Conservation (phyloP, 53 echinoderm and acorn worm species). For the Henricia sp. region DNA sequence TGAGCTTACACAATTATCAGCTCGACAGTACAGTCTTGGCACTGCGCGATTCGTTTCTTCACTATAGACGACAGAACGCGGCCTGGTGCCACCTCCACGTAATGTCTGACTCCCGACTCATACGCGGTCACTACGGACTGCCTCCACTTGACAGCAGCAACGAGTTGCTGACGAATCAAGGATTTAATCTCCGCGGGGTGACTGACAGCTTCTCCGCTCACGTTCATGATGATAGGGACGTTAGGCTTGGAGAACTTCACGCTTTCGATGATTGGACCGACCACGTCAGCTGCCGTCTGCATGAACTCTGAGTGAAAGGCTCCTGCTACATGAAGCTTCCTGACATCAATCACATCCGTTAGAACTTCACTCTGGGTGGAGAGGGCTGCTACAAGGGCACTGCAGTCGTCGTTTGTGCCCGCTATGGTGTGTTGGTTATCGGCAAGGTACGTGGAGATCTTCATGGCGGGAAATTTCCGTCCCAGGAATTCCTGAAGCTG, state of each 20-base stretch:
- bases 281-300: background rate
- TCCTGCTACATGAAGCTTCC: conserved; percentile 43
- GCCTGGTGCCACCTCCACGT: conserved; percentile 31
- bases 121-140: conserved; percentile 2
- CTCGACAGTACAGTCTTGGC: background rate
- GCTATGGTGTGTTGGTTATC: conserved; percentile 50
- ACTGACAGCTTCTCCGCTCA: conserved; percentile 10
- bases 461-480: conserved; percentile 13
- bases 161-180: conserved; percentile 16
- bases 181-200: conserved; percentile 21
- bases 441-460: conserved; percentile 34
- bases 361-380: background rate
- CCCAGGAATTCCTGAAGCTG: background rate
- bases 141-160: conserved; percentile 25
- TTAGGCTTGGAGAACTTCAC: conserved; percentile 2
- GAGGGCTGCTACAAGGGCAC: background rate
- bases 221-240: conserved; percentile 37
- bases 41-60: conserved; percentile 19
- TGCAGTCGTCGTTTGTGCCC: background rate
- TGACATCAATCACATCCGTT: conserved; percentile 28
- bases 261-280: conserved; percentile 27
- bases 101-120: background rate
- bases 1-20: too few species aligned
- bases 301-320: conserved; percentile 35
- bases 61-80: conserved; percentile 34